Conservation (phyloP, 2,797 vertebrate species). For the Coccyzus lansbergi region DNA sequence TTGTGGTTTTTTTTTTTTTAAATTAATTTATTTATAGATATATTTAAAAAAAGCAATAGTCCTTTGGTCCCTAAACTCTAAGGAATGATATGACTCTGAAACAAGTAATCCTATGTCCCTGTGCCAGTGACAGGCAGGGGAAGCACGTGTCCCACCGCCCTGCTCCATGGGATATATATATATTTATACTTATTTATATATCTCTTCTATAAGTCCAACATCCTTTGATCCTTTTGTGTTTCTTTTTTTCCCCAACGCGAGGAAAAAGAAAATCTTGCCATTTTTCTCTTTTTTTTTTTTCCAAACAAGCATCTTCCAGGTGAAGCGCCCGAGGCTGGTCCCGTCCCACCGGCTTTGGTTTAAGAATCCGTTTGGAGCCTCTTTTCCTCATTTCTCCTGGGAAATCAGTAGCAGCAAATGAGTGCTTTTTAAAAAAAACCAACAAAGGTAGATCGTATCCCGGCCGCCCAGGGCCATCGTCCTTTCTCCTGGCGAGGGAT, state of each 20-base stretch:
- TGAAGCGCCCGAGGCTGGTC: slow-evolving; percentile 68
- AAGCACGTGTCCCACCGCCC: neutral
- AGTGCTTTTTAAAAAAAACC: slow-evolving; percentile 56
- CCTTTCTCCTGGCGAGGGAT: slow-evolving; percentile 1
- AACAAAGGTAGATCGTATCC: slow-evolving; percentile 23
- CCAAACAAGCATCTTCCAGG: slow-evolving; percentile 57
- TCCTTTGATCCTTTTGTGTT: slow-evolving; percentile 50
- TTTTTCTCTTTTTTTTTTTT: slow-evolving; percentile 4
- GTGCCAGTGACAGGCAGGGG: slow-evolving; percentile 80
- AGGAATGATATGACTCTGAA: slow-evolving; percentile 97
- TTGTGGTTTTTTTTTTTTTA: slow-evolving; percentile 68
- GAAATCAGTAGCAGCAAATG: slow-evolving; percentile 61
- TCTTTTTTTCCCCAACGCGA: neutral
- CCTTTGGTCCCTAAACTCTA: slow-evolving; percentile 99
- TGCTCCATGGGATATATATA: slow-evolving; percentile 66
- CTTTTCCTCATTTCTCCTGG: slow-evolving; percentile 49
- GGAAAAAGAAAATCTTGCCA: slow-evolving; percentile 47
- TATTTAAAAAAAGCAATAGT: slow-evolving; percentile 96
- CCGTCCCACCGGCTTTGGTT: slow-evolving; percentile 87
- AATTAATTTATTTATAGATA: slow-evolving; percentile 77
- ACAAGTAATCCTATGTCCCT: slow-evolving; percentile 85
- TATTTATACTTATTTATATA: slow-evolving; percentile 74
- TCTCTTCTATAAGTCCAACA: slow-evolving; percentile 72
- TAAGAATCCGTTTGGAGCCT: slow-evolving; percentile 68
- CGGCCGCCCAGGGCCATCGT: neutral